A percentile compares a stretch with the other conserved stretches of the same genome.
Evolutionary conservation across 2,113 vertebrate species (phyloP).

Genomic region (Anhinga rufa): DNA sequence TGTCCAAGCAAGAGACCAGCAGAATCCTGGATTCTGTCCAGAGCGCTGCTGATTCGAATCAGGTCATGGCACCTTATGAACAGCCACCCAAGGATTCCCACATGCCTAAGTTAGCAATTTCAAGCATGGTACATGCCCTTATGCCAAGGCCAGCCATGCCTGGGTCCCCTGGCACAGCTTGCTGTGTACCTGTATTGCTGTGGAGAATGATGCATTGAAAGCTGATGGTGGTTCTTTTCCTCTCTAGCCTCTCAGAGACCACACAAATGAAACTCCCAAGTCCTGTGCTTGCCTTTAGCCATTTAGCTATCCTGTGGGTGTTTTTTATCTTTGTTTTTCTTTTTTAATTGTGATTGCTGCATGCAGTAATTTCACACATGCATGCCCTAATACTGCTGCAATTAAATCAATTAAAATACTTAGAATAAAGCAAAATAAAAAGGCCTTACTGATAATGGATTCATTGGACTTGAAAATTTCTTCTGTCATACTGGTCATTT

Average conservation of each 20-base stretch:
- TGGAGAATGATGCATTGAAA: background rate
- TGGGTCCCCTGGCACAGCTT: background rate
- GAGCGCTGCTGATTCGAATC: background rate
- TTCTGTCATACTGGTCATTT: background rate
- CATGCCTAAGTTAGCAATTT: background rate
- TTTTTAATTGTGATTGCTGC: background rate
- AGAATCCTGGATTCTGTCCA: background rate
- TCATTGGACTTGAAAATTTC: background rate
- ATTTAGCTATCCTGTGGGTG: background rate
- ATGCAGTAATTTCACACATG: constrained; percentile 8
- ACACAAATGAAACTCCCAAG: background rate
- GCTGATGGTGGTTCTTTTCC: background rate
- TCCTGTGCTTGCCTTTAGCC: background rate
- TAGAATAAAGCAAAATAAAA: constrained; percentile 4
- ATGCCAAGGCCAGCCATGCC: background rate
- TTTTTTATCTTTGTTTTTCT: background rate
- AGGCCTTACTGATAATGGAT: background rate
- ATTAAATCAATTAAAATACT: background rate
- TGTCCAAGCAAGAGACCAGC: background rate
- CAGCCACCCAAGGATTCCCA: background rate
- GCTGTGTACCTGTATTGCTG: background rate
- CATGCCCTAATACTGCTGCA: constrained; percentile 1
- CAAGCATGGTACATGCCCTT: background rate
- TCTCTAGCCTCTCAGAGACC: background rate
- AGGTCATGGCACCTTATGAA: background rate